A percentile compares a stretch with the other conserved stretches of the same genome.
These are phyloP conservation scores for Sternotherus odoratus DNA, from an alignment of 2,797 vertebrate species.

Conservation along the genomic window DNA sequence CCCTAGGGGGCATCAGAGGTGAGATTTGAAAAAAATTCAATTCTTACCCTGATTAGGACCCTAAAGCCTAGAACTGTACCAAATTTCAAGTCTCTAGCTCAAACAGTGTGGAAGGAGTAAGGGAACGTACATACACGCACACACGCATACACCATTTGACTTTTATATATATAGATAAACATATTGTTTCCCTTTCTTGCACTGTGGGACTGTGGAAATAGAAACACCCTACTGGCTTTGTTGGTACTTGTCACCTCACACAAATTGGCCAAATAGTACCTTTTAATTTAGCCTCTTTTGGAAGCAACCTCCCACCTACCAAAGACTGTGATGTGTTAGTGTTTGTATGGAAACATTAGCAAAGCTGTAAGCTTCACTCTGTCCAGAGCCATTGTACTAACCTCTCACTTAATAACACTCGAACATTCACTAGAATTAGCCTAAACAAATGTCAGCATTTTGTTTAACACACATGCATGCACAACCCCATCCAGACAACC, in stretches of 20 bases:
- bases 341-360: background rate
- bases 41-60: too few species aligned
- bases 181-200: background rate
- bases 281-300: background rate
- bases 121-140: too few species aligned
- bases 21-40: too few species aligned
- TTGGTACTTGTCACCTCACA: background rate
- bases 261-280: background rate
- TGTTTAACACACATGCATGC: background rate
- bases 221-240: background rate
- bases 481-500: background rate
- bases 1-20: too few species aligned
- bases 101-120: too few species aligned
- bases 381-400: background rate
- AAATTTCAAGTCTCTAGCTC: too few species aligned
- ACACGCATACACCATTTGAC: too few species aligned
- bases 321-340: background rate
- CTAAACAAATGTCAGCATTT: background rate
- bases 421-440: background rate
- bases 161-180: too few species aligned
- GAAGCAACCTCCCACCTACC: background rate
- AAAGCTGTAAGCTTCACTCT: background rate
- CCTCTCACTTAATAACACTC: background rate
- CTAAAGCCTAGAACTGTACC: too few species aligned
- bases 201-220: background rate